These are phyloP conservation scores for Mirza zaza DNA, from an alignment of 2,113 vertebrate species.

Conservation along the genomic window DNA sequence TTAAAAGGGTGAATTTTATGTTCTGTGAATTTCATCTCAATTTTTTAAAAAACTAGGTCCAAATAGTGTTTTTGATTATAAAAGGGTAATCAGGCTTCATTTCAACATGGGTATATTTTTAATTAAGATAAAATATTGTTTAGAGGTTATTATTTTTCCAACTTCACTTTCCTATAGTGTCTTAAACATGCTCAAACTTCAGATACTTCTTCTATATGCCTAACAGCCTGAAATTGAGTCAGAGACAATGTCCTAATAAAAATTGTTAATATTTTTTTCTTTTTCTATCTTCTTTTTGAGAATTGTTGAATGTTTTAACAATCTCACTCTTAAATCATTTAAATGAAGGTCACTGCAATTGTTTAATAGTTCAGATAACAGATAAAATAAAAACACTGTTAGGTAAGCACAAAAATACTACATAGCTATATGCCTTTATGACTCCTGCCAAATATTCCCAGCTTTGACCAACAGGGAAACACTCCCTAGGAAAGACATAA, in stretches of 20 bases:
- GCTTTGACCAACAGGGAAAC: not conserved
- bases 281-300: not conserved
- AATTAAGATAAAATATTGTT: not conserved
- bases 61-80: not conserved
- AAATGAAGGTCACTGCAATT: not conserved
- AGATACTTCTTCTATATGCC: not conserved
- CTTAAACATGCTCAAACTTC: not conserved
- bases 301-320: slow-evolving; percentile 13
- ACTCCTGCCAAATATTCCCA: not conserved
- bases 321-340: slow-evolving; percentile 43
- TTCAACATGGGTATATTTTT: not conserved
- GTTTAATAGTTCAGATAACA: not conserved
- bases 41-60: not conserved
- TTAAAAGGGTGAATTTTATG: not conserved
- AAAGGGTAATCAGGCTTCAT: not conserved
- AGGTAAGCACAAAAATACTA: not conserved
- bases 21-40: not conserved
- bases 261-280: not conserved
- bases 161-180: not conserved
- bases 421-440: not conserved
- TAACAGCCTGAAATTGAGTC: not conserved
- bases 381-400: not conserved
- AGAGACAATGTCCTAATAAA: not conserved
- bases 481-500: not conserved
- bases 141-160: slow-evolving; percentile 2